Evolutionary conservation across 2,888 invertebrate species (phyloP).

Genomic region (Agrilus cyanescens): DNA sequence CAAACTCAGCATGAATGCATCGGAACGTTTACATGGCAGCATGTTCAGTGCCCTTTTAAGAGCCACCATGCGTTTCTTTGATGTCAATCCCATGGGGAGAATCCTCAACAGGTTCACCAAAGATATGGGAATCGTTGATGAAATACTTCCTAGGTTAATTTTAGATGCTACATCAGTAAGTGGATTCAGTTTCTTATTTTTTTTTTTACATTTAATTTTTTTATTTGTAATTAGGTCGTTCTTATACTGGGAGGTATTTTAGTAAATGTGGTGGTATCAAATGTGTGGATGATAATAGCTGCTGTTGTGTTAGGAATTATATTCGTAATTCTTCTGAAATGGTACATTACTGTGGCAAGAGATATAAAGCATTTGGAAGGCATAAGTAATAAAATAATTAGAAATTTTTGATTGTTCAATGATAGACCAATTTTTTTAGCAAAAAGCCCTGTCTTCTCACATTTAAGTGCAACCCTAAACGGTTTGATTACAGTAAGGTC

Average conservation of each 20-base stretch:
- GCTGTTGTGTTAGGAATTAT: slow-evolving; percentile 46
- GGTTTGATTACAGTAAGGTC: slow-evolving; percentile 80
- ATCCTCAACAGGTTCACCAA: slow-evolving; percentile 68
- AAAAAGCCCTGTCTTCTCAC: slow-evolving; percentile 81
- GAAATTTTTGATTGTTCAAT: slow-evolving; percentile 8
- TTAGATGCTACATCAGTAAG: slow-evolving; percentile 43
- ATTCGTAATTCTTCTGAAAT: slow-evolving; percentile 49
- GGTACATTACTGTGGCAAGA: slow-evolving; percentile 58
- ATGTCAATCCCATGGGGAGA: slow-evolving; percentile 67
- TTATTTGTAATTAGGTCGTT: slow-evolving; percentile 40
- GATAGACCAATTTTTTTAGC: slow-evolving; percentile 43
- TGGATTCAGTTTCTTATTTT: not conserved
- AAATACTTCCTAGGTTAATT: slow-evolving; percentile 41
- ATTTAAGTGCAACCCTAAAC: slow-evolving; percentile 67
- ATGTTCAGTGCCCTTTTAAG: slow-evolving; percentile 73
- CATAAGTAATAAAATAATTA: slow-evolving; percentile 29
- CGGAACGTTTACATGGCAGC: slow-evolving; percentile 63
- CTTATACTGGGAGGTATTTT: slow-evolving; percentile 59
- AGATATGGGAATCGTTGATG: slow-evolving; percentile 55
- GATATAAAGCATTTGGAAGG: slow-evolving; percentile 53
- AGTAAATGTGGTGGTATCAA: slow-evolving; percentile 54
- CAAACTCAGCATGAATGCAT: slow-evolving; percentile 62
- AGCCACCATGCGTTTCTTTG: slow-evolving; percentile 78
- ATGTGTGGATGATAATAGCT: slow-evolving; percentile 50
- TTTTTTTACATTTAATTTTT: slow-evolving; percentile 5